Base-by-base conservation (phyloP, 2,888 invertebrate species). In the Steinernema hermaphroditum region DNA sequence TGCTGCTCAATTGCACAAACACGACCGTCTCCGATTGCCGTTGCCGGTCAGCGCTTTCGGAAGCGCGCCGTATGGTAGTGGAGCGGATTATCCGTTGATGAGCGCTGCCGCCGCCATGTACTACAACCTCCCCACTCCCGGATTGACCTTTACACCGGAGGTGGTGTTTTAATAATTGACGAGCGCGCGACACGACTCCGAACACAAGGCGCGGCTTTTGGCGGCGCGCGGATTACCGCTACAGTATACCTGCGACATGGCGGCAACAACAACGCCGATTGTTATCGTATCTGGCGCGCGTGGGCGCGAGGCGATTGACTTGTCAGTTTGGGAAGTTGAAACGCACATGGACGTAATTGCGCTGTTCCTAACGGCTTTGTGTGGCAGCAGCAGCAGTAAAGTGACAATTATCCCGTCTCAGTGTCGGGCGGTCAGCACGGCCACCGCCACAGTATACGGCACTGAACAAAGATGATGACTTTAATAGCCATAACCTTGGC, bases 281-380 rank as follows among this genome's bases (percentile, higher is more conserved):
- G 54, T 54, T 54, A 54, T 54, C 54, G 54, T 54, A 54, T 22
- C 27, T 8, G 54, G 54, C 46, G 22, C 22, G 46, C 46, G 46
- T n/a, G 43, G 16, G 43, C 43, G 43, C 46, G 54, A 16, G 46
- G 46, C 46, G 46, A 46, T 54, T 54, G 54, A 54, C 54, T 54
- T 54, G 54, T 54, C 54, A 54, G 54, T 24, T 54, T 54, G 9
- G 9, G 54, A n/a, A 54, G 54, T 54, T 54, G 54, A 54, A 54
- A 54, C 54, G 54, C 54, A 54, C 54, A 54, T 27, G 27, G n/a
- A 22, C 54, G 54, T 54, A 54, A 54, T 54, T 54, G 54, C 54
- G 54, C 54, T 54, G 54, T 54, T 54, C 54, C 54, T 54, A 54
- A 54, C 54, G 54, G 54, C 54, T 54, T 54, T 54, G 54, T 54